Evolutionary conservation across 2,113 vertebrate genomes (phyloP), one percentile per base, ranked within the genome.

Genomic region (Eptesicus fuscus): DNA sequence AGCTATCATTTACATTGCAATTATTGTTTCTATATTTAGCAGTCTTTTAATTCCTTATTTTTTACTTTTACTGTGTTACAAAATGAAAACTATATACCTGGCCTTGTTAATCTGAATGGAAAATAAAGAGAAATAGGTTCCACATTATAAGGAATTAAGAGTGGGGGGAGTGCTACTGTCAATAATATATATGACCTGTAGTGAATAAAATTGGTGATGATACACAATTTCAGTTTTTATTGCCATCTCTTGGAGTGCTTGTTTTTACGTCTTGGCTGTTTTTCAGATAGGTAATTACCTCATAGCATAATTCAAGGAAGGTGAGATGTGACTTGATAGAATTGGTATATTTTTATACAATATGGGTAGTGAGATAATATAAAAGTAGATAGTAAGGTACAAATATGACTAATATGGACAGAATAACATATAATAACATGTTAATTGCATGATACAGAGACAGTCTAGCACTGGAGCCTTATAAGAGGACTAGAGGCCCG

Each of bases 21-120:
- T 74, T 74, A 35, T 67, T 78, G 9, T 88, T 91, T 56, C 14
- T 80, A 4, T 91, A 30, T 49, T 93, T 87, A 51, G 44, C 4
- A 35, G 25, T 63, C 47, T 30, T 91, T 82, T 84, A 37, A 35
- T 82, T 61, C 22, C 42, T 83, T 47, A 20, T 17, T 63, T 85
- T 92, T 76, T 61, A 67, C 49, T 77, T 51, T 63, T 56, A 59
- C 51, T 63, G 30, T 82, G 40, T 14, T 92, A 14, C 80, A 67
- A 67, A 82, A 90, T 93, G 22, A 32, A 77, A 97, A 83, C n/a
- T 74, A 4, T 77, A 22, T 84, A 93, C 87, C 53, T 70, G 35
- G 32, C 73, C 56, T 74, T 91, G 11, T 23, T 80, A 88, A 79
- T 92, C 25, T 87, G 28, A 53, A 63, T 73, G 9, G 53, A 88